Evolutionary conservation across 2,113 vertebrate genomes (phyloP).

Genomic region (Charadrius vociferus): DNA sequence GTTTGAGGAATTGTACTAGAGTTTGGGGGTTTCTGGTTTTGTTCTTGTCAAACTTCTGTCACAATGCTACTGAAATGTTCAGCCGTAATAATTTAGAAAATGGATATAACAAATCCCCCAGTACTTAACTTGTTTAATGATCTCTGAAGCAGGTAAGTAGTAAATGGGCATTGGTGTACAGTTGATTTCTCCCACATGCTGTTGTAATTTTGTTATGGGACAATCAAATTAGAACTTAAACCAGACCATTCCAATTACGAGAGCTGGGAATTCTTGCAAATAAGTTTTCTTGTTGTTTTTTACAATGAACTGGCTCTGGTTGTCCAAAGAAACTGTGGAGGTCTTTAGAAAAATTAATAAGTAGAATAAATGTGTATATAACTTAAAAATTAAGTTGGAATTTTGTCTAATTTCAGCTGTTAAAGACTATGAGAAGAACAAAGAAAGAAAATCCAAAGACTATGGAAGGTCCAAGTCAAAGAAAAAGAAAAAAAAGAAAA

Average conservation of each 20-base stretch:
- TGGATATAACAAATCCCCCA: neutral
- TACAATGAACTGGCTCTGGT: neutral
- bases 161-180: neutral
- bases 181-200: neutral
- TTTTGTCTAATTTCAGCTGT: slow-evolving; percentile 64
- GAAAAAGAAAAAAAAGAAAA: slow-evolving; percentile 96
- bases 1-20: neutral
- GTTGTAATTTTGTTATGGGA: neutral
- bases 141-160: neutral
- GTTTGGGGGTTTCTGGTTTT: neutral
- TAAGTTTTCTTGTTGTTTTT: neutral
- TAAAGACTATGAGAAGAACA: slow-evolving; percentile 81
- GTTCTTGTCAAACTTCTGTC: neutral
- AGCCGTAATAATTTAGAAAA: neutral
- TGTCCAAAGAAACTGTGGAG: neutral
- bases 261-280: neutral
- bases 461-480: slow-evolving; percentile 88
- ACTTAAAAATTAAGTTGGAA: neutral
- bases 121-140: neutral
- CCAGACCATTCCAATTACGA: neutral
- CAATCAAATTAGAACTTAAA: neutral
- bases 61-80: neutral
- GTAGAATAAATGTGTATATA: neutral
- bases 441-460: slow-evolving; percentile 82
- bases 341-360: neutral